Conservation (phyloP, 37 sponge, comb jelly and placozoan genomes). For the Chondrosia reniformis region DNA sequence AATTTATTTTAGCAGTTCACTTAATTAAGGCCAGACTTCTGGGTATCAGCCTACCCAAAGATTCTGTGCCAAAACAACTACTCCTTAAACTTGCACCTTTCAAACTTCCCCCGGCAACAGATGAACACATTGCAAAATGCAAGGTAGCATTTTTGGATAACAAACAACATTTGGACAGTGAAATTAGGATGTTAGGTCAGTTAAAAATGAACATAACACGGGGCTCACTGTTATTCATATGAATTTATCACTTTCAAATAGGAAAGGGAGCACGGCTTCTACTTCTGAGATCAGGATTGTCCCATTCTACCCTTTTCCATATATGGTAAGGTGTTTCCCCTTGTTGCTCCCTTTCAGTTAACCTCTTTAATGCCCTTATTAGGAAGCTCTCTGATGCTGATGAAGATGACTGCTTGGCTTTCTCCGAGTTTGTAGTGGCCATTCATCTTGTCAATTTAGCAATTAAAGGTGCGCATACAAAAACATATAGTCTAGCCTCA, state of each 20-base stretch:
- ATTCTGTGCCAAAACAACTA: neutral
- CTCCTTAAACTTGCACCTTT: neutral
- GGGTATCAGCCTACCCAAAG: neutral
- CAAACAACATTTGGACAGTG: constrained; percentile 1
- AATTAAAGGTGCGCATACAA: constrained; percentile 9
- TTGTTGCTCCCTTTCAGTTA: neutral
- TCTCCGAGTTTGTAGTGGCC: constrained; percentile 14
- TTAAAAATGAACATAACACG: neutral
- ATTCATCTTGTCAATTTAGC: constrained; percentile 9
- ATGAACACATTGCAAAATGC: constrained; percentile 24
- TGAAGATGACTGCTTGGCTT: neutral
- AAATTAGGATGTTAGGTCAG: neutral
- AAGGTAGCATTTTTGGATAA: neutral
- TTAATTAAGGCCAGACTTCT: constrained; percentile 3
- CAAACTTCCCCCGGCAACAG: constrained; percentile 13
- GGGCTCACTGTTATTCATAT: neutral
- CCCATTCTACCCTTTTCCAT: constrained; percentile 11
- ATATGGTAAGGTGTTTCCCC: neutral
- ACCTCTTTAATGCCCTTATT: neutral
- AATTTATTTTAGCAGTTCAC: constrained; percentile 12
- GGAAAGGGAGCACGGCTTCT: neutral
- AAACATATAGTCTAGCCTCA: too few species aligned
- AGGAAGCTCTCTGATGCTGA: constrained; percentile 20
- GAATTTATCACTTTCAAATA: neutral
- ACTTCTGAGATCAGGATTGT: neutral